A percentile compares a stretch with the other conserved stretches of the same genome.
Conservation (phyloP, 2,797 vertebrate genomes). For the Chloroceryle inda region DNA sequence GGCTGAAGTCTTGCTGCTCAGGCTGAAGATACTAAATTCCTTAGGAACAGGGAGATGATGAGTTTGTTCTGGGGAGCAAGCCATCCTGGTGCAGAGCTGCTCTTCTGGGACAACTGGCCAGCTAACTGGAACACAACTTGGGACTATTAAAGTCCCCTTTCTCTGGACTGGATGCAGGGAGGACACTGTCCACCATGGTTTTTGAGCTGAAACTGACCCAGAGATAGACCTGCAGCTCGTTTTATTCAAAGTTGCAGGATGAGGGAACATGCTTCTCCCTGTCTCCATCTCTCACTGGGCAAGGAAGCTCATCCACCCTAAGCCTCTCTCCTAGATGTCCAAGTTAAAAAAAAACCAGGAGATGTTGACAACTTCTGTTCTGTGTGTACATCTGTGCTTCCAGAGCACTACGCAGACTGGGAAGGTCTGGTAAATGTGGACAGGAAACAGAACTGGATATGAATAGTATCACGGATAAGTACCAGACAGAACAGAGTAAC, state of each 20-base stretch:
- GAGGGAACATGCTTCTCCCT: rapidly evolving
- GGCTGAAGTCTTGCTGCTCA: background rate
- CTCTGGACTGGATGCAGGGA: background rate
- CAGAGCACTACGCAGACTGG: background rate
- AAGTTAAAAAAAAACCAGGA: background rate
- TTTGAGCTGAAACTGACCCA: background rate
- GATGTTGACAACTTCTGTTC: background rate
- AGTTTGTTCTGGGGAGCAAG: background rate
- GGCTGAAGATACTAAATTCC: background rate
- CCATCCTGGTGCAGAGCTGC: background rate
- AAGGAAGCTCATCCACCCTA: background rate
- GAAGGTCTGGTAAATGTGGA: background rate
- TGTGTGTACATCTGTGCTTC: background rate
- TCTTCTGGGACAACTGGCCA: background rate
- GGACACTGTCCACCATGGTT: background rate
- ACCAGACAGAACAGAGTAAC: constrained; percentile 7
- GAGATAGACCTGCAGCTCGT: background rate
- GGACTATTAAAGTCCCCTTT: background rate
- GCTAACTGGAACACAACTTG: rapidly evolving
- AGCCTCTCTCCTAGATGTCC: background rate
- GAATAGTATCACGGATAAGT: background rate
- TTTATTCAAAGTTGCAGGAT: background rate
- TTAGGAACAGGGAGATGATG: background rate
- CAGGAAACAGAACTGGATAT: constrained; percentile 2
- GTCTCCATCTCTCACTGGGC: background rate